phyloP scores from a whole-genome alignment of 2,113 vertebrate species.

The Strigops habroptila region DNA sequence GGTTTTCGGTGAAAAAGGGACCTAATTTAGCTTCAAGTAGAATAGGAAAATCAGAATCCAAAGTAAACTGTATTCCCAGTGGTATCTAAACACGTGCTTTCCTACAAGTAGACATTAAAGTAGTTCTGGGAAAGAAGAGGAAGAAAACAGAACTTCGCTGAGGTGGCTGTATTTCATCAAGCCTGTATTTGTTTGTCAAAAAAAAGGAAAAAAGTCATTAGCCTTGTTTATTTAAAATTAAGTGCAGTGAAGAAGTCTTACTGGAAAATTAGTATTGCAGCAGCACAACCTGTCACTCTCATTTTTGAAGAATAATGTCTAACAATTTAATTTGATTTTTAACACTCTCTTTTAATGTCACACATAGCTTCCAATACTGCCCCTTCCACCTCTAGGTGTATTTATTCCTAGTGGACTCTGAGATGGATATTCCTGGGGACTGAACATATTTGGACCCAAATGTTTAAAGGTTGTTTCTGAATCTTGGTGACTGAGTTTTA shows the following conservation, averaged over 20 bases:
- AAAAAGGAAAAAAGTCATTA: background rate
- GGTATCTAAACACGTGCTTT: background rate
- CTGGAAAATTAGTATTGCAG: background rate
- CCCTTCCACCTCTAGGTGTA: background rate
- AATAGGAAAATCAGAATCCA: background rate
- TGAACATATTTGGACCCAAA: background rate
- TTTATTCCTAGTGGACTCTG: background rate
- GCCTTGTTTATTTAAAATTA: conserved; percentile 8
- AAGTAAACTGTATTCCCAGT: background rate
- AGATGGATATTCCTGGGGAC: background rate
- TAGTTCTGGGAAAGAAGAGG: conserved; percentile 5
- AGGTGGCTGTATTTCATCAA: background rate
- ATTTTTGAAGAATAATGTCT: background rate
- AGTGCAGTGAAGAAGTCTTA: background rate
- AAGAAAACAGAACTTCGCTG: background rate
- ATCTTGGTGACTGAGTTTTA: background rate
- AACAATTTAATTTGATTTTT: background rate
- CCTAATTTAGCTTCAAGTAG: background rate
- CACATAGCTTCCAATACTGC: background rate
- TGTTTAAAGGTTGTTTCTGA: background rate
- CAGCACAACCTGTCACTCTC: background rate
- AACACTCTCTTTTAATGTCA: background rate
- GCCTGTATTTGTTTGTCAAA: background rate
- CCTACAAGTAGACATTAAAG: background rate
- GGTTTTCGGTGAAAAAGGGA: background rate